Conservation (phyloP, 2,888 invertebrate species). For the Lumbricus terrestris region DNA sequence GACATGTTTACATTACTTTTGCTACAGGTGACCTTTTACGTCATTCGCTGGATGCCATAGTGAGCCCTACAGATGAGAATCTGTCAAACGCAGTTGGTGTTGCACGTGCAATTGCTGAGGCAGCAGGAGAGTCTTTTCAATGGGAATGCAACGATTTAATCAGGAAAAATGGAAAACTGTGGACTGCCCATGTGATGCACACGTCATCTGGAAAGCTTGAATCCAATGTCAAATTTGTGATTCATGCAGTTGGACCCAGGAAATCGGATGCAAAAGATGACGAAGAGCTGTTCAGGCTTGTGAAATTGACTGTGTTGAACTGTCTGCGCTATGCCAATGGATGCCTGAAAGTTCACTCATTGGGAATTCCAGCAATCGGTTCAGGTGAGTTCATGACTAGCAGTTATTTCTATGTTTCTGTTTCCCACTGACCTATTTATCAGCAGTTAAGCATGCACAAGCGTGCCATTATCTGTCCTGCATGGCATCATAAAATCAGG, state of each 20-base stretch:
- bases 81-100: constrained; percentile 19
- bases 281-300: neutral
- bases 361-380: constrained; percentile 8
- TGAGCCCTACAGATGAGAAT: constrained; percentile 20
- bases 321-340: neutral
- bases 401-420: too few relatives aligned
- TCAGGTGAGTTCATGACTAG: neutral
- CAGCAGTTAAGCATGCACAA: too few relatives aligned
- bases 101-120: constrained; percentile 20
- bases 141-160: constrained; percentile 12
- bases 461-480: too few relatives aligned
- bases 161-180: neutral
- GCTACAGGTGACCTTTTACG: constrained; percentile 11
- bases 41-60: constrained; percentile 20
- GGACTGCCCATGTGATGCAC: neutral
- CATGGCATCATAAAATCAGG: too few relatives aligned
- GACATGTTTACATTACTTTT: too few relatives aligned
- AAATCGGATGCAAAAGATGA: neutral
- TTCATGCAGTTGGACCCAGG: neutral
- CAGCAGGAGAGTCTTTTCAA: constrained; percentile 8
- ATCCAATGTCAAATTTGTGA: neutral
- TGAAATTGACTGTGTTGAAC: neutral
- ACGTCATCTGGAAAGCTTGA: neutral
- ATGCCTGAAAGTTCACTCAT: neutral
- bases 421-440: too few relatives aligned